phyloP scores from a whole-genome alignment of 1,140 invertebrate genomes.

The Meteorus sp. region DNA sequence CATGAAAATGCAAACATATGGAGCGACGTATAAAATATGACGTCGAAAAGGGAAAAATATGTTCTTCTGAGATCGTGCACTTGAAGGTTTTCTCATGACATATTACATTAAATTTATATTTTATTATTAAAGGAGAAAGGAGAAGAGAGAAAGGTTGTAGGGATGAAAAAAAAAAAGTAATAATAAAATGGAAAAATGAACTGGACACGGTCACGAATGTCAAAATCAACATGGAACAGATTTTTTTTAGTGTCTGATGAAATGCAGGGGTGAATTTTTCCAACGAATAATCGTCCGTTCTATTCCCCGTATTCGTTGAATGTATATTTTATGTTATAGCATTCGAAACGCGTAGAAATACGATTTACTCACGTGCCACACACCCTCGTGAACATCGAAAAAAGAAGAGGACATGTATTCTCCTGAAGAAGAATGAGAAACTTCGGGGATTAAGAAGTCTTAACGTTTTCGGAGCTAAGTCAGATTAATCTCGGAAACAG shows the following conservation, averaged over 20 bases:
- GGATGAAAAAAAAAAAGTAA: no score
- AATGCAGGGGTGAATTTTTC: slow-evolving; percentile 11
- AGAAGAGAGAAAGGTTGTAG: no score
- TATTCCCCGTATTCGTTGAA: background rate
- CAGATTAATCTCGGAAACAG: no score
- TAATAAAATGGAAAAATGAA: no score
- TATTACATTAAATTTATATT: no score
- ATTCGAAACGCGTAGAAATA: slow-evolving; percentile 41
- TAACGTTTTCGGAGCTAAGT: no score
- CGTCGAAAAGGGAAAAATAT: slow-evolving; percentile 20
- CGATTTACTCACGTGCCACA: slow-evolving; percentile 33
- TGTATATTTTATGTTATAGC: slow-evolving; percentile 2
- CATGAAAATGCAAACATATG: slow-evolving; percentile 22
- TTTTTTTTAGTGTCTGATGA: slow-evolving; percentile 38
- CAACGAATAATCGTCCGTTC: background rate
- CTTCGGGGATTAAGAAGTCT: no score
- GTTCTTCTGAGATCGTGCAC: slow-evolving; percentile 24
- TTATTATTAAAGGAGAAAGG: no score
- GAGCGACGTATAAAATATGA: slow-evolving; percentile 3
- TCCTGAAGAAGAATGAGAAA: no score
- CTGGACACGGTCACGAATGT: slow-evolving; percentile 26
- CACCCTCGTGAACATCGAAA: no score
- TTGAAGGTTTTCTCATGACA: slow-evolving; percentile 9
- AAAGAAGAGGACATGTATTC: no score
- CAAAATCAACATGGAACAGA: no score